Conservation (phyloP, 1,140 invertebrate genomes). For the Zaprionus nigranus region DNA sequence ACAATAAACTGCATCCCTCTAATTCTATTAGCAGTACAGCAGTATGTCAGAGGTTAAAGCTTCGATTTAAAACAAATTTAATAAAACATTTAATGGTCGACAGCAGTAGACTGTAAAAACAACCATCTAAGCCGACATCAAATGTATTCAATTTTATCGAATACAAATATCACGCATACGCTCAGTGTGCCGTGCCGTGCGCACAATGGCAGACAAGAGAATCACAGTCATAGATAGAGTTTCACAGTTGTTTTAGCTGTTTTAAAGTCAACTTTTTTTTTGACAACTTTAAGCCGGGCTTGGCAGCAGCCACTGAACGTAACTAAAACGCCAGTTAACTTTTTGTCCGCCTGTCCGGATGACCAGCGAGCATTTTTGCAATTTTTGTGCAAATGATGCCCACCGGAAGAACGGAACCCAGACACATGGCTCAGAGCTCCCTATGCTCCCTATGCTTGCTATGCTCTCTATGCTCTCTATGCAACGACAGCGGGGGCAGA, state of each 20-base stretch:
- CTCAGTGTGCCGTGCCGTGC: not conserved
- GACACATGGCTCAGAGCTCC: constrained; percentile 68
- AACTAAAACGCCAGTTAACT: constrained; percentile 61
- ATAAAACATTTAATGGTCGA: constrained; percentile 13
- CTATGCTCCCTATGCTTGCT: constrained; percentile 30
- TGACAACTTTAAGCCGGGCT: constrained; percentile 54
- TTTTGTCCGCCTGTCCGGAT: constrained; percentile 53
- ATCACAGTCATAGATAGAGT: constrained; percentile 11
- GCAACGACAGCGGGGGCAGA: constrained; percentile 13
- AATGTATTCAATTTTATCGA: constrained; percentile 4
- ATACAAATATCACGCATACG: constrained; percentile 39
- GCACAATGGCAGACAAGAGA: not conserved
- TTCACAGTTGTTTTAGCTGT: constrained; percentile 4
- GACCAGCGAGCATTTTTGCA: constrained; percentile 62
- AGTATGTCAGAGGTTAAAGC: not conserved
- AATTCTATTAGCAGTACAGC: constrained; percentile 7
- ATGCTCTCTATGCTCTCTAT: not conserved
- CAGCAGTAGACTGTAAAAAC: constrained; percentile 18
- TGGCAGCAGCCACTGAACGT: not conserved
- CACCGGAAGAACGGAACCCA: constrained; percentile 70
- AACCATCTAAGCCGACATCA: constrained; percentile 27
- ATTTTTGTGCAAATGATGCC: constrained; percentile 80
- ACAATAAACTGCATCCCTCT: not conserved
- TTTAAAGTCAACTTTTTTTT: constrained; percentile 34
- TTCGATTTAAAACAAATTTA: constrained; percentile 20